These are phyloP conservation scores for Irena cyanogastra DNA, from an alignment of 2,113 vertebrate species.

Conservation along the genomic window DNA sequence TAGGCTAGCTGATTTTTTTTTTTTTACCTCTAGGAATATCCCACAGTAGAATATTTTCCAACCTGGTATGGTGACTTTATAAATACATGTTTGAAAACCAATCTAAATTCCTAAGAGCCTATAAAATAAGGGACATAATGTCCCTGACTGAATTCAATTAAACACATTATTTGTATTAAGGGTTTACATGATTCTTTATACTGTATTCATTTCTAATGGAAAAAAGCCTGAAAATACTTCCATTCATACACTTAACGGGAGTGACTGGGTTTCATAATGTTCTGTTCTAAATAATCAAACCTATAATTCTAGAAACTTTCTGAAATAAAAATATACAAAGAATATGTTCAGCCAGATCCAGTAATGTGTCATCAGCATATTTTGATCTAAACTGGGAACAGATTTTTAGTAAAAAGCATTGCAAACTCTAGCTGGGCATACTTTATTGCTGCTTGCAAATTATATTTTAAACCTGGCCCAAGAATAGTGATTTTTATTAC, in stretches of 20 bases:
- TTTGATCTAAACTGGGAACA: slow-evolving; percentile 35
- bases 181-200: not conserved
- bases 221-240: slow-evolving; percentile 24
- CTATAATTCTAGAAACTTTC: slow-evolving; percentile 37
- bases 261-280: slow-evolving; percentile 9
- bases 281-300: slow-evolving; percentile 34
- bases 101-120: not conserved
- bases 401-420: not conserved
- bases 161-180: slow-evolving; percentile 16
- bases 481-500: not conserved
- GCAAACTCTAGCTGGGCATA: not conserved
- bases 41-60: not conserved
- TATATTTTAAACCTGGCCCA: slow-evolving; percentile 3
- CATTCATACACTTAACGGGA: not conserved
- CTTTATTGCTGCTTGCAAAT: slow-evolving; percentile 32
- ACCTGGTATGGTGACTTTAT: not conserved
- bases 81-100: not conserved
- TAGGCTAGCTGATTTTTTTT: not conserved
- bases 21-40: not conserved
- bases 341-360: not conserved
- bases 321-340: slow-evolving; percentile 38
- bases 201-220: slow-evolving; percentile 6
- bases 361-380: slow-evolving; percentile 33
- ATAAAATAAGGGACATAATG: not conserved
- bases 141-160: slow-evolving; percentile 17